Conservation (phyloP, 2,113 vertebrate species). For the Oophaga pumilio region DNA sequence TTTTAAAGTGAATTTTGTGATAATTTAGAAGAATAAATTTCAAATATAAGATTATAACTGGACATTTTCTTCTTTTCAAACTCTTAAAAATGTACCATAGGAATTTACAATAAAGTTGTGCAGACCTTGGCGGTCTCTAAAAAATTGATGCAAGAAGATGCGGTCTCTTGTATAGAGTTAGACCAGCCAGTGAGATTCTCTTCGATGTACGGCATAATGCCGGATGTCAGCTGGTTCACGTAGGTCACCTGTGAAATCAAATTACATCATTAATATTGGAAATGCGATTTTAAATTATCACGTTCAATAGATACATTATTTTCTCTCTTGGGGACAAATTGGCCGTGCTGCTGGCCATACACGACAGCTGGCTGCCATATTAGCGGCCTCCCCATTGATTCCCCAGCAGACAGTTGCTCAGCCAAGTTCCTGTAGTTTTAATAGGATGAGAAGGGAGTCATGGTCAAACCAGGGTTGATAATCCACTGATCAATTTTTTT, state of each 20-base stretch:
- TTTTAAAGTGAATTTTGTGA: neutral
- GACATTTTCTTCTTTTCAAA: neutral
- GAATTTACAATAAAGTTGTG: conserved; percentile 36
- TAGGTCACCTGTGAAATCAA: conserved; percentile 73
- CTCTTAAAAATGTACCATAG: neutral
- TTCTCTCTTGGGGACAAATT: too few species aligned
- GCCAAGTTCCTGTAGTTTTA: too few species aligned
- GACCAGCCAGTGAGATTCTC: conserved; percentile 75
- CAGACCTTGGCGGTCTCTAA: conserved; percentile 63
- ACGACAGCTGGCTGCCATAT: too few species aligned
- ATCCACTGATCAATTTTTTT: too few species aligned
- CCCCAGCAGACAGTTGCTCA: too few species aligned
- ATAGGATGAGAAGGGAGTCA: too few species aligned
- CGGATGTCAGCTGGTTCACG: conserved; percentile 72
- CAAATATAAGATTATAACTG: neutral
- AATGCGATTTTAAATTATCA: neutral
- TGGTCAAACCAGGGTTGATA: too few species aligned
- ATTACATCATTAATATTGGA: conserved; percentile 49
- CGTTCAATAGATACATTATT: too few species aligned
- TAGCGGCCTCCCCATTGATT: too few species aligned
- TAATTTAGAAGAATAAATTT: neutral
- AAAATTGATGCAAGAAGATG: conserved; percentile 73
- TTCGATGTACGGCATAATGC: conserved; percentile 70
- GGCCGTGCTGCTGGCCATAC: too few species aligned
- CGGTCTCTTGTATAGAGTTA: conserved; percentile 75